phyloP scores from a whole-genome alignment of 1,140 invertebrate species.

The Adoxophyes honmai region DNA sequence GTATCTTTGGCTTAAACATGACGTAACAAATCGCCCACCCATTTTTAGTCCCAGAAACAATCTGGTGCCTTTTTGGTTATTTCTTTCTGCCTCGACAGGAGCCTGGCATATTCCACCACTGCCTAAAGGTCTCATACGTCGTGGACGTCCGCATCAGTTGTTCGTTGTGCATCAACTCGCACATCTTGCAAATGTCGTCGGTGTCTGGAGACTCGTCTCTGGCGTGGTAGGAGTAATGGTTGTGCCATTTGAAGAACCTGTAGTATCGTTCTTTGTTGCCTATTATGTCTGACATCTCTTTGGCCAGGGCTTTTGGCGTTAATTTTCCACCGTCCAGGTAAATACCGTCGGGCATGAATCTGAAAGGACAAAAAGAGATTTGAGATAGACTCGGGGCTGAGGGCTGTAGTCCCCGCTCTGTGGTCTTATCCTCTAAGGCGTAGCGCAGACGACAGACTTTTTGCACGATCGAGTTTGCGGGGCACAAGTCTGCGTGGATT shows the following conservation, averaged over 20 bases:
- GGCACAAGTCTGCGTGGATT: too few relatives aligned
- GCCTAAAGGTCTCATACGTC: not conserved
- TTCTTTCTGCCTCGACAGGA: too few relatives aligned
- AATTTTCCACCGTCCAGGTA: not conserved
- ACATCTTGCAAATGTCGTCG: conserved; percentile 9
- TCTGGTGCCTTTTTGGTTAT: too few relatives aligned
- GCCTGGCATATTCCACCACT: conserved; percentile 13
- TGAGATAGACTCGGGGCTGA: too few relatives aligned
- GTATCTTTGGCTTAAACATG: too few relatives aligned
- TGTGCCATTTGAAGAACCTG: conserved; percentile 16
- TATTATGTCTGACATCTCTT: conserved; percentile 3
- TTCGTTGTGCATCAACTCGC: conserved; percentile 6
- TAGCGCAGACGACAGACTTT: too few relatives aligned
- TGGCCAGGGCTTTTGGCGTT: not conserved
- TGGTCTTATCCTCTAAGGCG: too few relatives aligned
- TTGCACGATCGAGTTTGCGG: too few relatives aligned
- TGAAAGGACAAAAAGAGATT: not conserved
- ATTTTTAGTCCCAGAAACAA: too few relatives aligned
- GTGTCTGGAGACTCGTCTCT: conserved; percentile 5
- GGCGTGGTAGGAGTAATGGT: conserved; percentile 14
- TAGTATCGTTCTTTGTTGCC: not conserved
- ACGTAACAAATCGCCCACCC: too few relatives aligned
- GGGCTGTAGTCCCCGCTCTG: too few relatives aligned
- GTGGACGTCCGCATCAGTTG: not conserved
- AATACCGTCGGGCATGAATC: conserved; percentile 10